Base-by-base conservation (phyloP, 2,113 vertebrate species). In the Benitochromis conjunctus region DNA sequence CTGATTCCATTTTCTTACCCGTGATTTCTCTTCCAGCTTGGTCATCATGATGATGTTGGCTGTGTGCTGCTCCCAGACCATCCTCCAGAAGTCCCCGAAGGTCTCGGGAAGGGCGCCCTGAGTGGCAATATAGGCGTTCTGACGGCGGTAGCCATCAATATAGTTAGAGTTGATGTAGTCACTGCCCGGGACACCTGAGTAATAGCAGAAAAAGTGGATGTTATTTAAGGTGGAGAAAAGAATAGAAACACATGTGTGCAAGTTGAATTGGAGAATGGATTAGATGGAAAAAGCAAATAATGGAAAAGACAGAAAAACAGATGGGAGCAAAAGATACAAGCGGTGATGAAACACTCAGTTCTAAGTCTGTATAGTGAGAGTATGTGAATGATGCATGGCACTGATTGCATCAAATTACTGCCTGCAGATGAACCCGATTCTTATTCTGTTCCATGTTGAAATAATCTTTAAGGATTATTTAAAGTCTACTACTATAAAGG, bases 1-100 rank as follows among this genome's bases (percentile, higher is more conserved):
- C 5, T 83, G 34, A 53, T 54, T 83, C 19, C 53, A 21, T 38
- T 14, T 18, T 62, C 96, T 98, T 96, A 99, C 99, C 97, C 99
- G 96, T 74, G 98, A 99, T 83, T 99, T 97, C 91, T 99, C 99
- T 84, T 99, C 99, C 54, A 99, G 94, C 90, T 99, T 99, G 83
- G 99, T 99, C 97, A 99, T 99, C 98, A 99, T 99, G 89, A 99
- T 97, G 2, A 99, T 97, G 26, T 98, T 99, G 80, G 98, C 98
- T 36, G 98, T 98, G 83, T 98, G 97, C 86, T 99, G 99, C 21
- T 99, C 99, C 99, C 99, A 99, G 71, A 99, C 97, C 98, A 99
- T 98, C 91, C 98, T 98, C 99, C 99, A 99, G 95, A 99, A 99
- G 92, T 99, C 99, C 83, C 98, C 97, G 64, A 99, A 99, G 1